These are phyloP conservation scores for Thamnaconus septentrionalis DNA, from an alignment of 2,113 vertebrate species.

Conservation along the genomic window DNA sequence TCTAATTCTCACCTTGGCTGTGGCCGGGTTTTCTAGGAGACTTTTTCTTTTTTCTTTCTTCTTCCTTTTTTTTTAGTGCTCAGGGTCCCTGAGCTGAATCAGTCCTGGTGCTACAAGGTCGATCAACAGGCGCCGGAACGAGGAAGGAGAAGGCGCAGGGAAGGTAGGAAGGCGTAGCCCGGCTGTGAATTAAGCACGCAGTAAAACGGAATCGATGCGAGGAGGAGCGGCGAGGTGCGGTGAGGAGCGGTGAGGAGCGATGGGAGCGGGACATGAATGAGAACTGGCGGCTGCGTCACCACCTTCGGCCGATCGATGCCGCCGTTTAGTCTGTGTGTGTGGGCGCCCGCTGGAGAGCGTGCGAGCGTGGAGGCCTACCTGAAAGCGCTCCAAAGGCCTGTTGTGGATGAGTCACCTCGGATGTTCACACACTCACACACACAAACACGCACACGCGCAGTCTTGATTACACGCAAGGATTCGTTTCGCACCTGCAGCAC, in stretches of 20 bases:
- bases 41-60: too few relatives aligned
- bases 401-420: conserved; percentile 37
- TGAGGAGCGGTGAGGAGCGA: conserved; percentile 1
- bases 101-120: conserved; percentile 36
- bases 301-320: conserved; percentile 46
- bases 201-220: conserved; percentile 56
- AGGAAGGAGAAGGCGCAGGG: background rate
- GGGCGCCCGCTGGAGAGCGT: background rate
- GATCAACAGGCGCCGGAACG: conserved; percentile 53
- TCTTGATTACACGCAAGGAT: conserved; percentile 11
- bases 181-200: conserved; percentile 56
- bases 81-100: conserved; percentile 1
- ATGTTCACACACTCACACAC: background rate
- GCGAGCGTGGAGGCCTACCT: conserved; percentile 12
- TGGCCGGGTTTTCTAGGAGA: too few relatives aligned
- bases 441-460: background rate
- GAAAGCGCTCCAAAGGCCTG: conserved; percentile 31
- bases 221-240: conserved; percentile 2
- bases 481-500: conserved; percentile 7
- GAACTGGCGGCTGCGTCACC: conserved; percentile 37
- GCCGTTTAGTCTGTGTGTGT: conserved; percentile 12
- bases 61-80: too few relatives aligned
- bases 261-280: conserved; percentile 57
- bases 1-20: too few relatives aligned
- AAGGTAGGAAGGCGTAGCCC: too few relatives aligned